Evolutionary conservation across 2,113 vertebrate genomes (phyloP).

Genomic region (Serinus canaria): DNA sequence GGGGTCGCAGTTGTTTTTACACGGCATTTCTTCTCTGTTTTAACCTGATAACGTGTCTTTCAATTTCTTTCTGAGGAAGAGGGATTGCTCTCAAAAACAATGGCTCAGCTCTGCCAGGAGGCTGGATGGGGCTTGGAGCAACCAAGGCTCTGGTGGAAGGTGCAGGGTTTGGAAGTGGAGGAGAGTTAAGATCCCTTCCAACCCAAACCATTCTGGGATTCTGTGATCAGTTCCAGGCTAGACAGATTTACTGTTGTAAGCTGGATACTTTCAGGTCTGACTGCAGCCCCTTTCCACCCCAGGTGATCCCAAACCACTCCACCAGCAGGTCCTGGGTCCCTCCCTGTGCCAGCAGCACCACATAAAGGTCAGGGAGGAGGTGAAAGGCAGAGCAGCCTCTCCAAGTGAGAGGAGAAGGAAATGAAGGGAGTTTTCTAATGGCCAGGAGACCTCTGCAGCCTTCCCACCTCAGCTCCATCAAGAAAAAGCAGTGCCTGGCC

Average conservation of each 20-base stretch:
- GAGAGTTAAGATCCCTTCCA: neutral
- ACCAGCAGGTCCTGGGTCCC: neutral
- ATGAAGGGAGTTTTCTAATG: constrained; percentile 13
- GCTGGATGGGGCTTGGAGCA: neutral
- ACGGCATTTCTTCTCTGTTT: neutral
- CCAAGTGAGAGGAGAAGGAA: constrained; percentile 40
- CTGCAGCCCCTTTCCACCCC: neutral
- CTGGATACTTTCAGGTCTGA: neutral
- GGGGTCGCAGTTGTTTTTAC: neutral
- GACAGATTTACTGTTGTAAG: neutral
- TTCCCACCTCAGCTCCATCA: neutral
- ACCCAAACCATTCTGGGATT: neutral
- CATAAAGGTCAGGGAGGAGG: constrained; percentile 51
- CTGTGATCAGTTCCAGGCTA: neutral
- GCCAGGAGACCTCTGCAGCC: neutral
- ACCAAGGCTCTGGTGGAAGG: neutral
- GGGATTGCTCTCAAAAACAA: neutral
- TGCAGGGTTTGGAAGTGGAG: neutral
- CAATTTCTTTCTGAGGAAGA: neutral
- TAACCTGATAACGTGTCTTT: neutral
- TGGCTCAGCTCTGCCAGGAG: neutral
- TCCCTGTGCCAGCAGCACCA: constrained; percentile 43
- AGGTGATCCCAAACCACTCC: neutral
- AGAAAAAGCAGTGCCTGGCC: neutral
- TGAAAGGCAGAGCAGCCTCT: constrained; percentile 26